Evolutionary conservation across 2,888 invertebrate species (phyloP).

Genomic region (Geotrupes spiniger): DNA sequence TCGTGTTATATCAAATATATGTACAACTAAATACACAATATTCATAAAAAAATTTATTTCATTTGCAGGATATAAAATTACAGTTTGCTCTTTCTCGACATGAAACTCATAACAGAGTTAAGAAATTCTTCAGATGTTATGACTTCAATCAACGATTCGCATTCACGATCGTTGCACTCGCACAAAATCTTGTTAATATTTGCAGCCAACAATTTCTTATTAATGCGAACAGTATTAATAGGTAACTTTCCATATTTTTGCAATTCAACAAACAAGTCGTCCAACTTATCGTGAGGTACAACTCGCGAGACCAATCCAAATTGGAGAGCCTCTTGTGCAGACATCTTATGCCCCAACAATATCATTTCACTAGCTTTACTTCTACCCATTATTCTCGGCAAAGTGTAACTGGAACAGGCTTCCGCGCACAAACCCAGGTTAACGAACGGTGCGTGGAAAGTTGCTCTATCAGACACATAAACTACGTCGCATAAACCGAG

Average conservation of each 20-base stretch:
- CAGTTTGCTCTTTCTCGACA: conserved; percentile 43
- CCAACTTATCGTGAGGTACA: conserved; percentile 63
- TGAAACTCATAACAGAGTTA: conserved; percentile 59
- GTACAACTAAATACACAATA: no score
- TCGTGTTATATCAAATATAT: no score
- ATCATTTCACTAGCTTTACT: conserved; percentile 61
- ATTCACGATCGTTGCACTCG: conserved; percentile 67
- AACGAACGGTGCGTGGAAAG: conserved; percentile 86
- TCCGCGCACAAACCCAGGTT: conserved; percentile 83
- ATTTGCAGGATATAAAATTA: conserved; percentile 27
- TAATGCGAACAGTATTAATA: conserved; percentile 58
- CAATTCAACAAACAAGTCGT: conserved; percentile 56
- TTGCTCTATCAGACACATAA: conserved; percentile 80
- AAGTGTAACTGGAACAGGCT: conserved; percentile 83
- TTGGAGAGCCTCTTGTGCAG: conserved; percentile 74
- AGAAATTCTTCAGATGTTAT: conserved; percentile 66
- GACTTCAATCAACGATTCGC: conserved; percentile 61
- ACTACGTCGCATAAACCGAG: conserved; percentile 84
- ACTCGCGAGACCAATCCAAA: conserved; percentile 78
- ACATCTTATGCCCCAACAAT: conserved; percentile 70
- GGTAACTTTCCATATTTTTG: conserved; percentile 57
- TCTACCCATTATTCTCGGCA: conserved; percentile 80
- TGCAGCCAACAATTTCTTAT: conserved; percentile 69
- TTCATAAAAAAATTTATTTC: no score
- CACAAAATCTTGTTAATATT: conserved; percentile 61